phyloP scores from a whole-genome alignment of 2,888 invertebrate species.

The Nomada goodeniana region DNA sequence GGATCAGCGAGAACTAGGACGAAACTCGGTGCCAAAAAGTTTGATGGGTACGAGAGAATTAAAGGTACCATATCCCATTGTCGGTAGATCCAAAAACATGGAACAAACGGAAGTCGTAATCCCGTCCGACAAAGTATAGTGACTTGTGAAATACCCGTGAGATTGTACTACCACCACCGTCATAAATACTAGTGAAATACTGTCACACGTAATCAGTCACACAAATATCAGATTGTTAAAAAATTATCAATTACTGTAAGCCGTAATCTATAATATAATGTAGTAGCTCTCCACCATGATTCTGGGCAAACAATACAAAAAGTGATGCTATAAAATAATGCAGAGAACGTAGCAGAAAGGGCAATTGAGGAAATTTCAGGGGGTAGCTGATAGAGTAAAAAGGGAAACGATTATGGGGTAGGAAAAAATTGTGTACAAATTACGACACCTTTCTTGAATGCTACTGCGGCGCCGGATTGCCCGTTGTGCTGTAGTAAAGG shows the following conservation, averaged over 20 bases:
- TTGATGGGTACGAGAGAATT: constrained; percentile 35
- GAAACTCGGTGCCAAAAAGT: constrained; percentile 51
- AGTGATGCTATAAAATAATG: neutral
- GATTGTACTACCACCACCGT: neutral
- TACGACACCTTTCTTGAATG: neutral
- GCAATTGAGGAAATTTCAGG: neutral
- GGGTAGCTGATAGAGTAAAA: neutral
- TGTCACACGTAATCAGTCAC: too few relatives aligned
- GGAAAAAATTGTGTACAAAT: neutral
- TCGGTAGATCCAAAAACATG: constrained; percentile 46
- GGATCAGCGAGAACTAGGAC: constrained; percentile 53
- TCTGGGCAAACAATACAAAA: neutral
- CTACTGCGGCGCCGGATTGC: neutral
- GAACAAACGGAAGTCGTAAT: constrained; percentile 1
- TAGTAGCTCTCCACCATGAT: too few relatives aligned
- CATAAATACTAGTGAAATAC: neutral
- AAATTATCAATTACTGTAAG: too few relatives aligned
- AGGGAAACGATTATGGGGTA: neutral
- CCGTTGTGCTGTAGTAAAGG: neutral
- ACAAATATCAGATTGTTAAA: too few relatives aligned
- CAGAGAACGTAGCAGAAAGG: neutral
- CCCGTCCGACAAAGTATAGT: constrained; percentile 16
- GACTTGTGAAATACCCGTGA: neutral
- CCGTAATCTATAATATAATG: too few relatives aligned
- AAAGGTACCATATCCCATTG: constrained; percentile 38